A percentile compares a stretch with the other conserved stretches of the same genome.
These are phyloP conservation scores for Apis cerana DNA, from an alignment of 1,140 invertebrate species.

Conservation along the genomic window DNA sequence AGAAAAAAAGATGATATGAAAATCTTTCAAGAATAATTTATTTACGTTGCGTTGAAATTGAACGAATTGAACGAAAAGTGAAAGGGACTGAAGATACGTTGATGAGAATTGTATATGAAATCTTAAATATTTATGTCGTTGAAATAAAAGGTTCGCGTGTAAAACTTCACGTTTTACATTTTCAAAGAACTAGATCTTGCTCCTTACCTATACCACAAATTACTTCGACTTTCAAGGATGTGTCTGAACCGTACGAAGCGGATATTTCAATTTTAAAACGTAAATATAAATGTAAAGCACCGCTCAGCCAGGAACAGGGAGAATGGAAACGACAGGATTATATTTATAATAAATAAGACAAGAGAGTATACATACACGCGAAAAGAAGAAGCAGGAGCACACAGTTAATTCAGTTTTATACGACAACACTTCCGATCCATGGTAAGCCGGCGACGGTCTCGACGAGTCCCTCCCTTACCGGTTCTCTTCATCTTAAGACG, in stretches of 20 bases:
- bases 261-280: constrained; percentile 10
- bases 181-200: background rate
- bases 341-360: constrained; percentile 49
- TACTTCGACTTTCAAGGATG: background rate
- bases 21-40: too few species aligned
- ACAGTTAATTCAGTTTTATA: constrained; percentile 51
- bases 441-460: constrained; percentile 49
- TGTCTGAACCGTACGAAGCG: background rate
- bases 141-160: background rate
- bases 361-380: background rate
- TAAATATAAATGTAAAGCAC: constrained; percentile 19
- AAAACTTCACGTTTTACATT: background rate
- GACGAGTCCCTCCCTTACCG: constrained; percentile 27
- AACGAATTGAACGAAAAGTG: background rate
- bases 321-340: constrained; percentile 13
- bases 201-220: background rate
- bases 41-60: too few species aligned
- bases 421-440: constrained; percentile 49
- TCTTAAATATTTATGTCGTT: background rate
- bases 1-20: too few species aligned
- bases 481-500: constrained; percentile 55
- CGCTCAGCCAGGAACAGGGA: background rate
- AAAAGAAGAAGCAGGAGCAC: constrained; percentile 18
- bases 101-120: background rate
- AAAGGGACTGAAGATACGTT: background rate